Evolutionary conservation across 1,140 invertebrate species (phyloP), one percentile per base, ranked within the genome.

Genomic region (Triops cancriformis): DNA sequence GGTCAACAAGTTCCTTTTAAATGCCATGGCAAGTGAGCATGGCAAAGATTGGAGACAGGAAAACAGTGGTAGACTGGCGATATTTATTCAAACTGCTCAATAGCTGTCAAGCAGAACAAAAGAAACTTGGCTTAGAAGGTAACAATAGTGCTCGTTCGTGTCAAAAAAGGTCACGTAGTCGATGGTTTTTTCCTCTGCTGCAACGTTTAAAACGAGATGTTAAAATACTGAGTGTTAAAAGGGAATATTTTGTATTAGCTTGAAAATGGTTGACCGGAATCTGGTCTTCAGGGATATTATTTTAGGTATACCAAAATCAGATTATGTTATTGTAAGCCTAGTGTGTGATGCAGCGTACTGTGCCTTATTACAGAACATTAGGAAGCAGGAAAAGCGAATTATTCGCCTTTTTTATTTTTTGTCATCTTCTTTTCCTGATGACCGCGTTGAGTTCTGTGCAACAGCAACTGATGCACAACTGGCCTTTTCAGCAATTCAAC

Each of bases 41-140:
- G 51, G 18, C 51, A 64, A 64, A 64, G 51, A 64, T 64, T 64
- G 23, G 51, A 64, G 51, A 14, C 31, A 37, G 31, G 51, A 23
- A 64, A 23, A 64, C 51, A 64, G 10, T 64, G 51, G 51, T 9
- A 64, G 51, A 64, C 10, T 64, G 31, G 31, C 7, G 51, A 64
- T 64, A 64, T 64, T 64, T 64, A 64, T 64, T 64, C 51, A 64
- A 64, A 64, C 51, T 64, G 51, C 51, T 18, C 51, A 64, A 64
- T 64, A 64, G 51, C 51, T 64, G 51, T 64, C 51, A 64, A 64
- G 51, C 51, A 64, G 51, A 64, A 64, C 51, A 64, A 64, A n/a
- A n/a, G 51, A 64, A 64, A 64, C 51, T n/a, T 6, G 51, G 51
- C 18, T 18, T n/a, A 23, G 23, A 64, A n/a, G 6, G 51, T 23